A percentile compares a stretch with the other conserved stretches of the same genome.
These are phyloP conservation scores for Noctua pronuba DNA, from an alignment of 2,888 invertebrate genomes.

Conservation along the genomic window DNA sequence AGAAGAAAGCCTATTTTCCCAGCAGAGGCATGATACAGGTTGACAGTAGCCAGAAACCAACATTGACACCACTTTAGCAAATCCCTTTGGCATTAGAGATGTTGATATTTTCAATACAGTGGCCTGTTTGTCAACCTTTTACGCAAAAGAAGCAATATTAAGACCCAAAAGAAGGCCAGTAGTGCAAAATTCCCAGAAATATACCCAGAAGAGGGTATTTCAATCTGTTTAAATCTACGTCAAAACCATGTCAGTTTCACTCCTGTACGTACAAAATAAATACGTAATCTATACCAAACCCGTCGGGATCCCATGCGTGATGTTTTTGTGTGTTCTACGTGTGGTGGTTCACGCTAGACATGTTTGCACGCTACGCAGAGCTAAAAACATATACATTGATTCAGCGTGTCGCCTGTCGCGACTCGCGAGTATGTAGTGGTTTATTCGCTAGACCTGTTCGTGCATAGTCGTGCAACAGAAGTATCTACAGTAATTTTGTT, in stretches of 20 bases:
- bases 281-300: slow-evolving; percentile 28
- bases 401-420: slow-evolving; percentile 19
- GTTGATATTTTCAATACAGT: neutral
- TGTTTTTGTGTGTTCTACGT: slow-evolving; percentile 29
- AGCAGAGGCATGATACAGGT: no score
- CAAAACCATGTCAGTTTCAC: slow-evolving; percentile 3
- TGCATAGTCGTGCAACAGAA: slow-evolving; percentile 23
- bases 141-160: neutral
- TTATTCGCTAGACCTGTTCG: slow-evolving; percentile 14
- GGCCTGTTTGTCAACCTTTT: neutral
- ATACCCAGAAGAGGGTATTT: neutral
- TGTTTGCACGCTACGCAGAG: slow-evolving; percentile 38
- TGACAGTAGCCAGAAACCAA: neutral
- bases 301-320: slow-evolving; percentile 30
- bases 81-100: neutral
- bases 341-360: slow-evolving; percentile 36
- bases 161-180: no score
- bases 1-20: no score
- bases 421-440: slow-evolving; percentile 15
- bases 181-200: neutral
- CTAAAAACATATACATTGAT: slow-evolving; percentile 45
- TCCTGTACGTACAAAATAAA: slow-evolving; percentile 10
- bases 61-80: neutral
- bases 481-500: neutral
- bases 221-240: neutral